Conservation (phyloP, 2,113 vertebrate species). For the Origma solitaria region DNA sequence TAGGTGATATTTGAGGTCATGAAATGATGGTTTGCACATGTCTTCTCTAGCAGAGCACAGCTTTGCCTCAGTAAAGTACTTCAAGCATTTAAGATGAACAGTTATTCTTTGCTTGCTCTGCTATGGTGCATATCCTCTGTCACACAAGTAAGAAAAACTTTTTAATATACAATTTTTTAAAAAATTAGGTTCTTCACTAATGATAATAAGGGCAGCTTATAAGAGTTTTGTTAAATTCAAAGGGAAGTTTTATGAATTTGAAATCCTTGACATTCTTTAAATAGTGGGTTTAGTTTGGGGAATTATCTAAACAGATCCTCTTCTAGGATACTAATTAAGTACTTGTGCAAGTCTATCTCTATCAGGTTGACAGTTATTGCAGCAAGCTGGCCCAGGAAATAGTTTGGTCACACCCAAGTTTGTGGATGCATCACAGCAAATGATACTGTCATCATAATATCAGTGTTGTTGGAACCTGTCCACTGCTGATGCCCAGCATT, state of each 20-base stretch:
- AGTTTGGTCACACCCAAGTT: background rate
- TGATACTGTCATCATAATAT: background rate
- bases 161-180: background rate
- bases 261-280: background rate
- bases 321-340: background rate
- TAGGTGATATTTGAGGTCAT: background rate
- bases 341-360: background rate
- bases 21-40: rapidly evolving
- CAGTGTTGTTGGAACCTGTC: background rate
- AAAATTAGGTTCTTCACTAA: background rate
- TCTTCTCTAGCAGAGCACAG: background rate
- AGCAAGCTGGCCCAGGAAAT: background rate
- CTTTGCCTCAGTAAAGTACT: background rate
- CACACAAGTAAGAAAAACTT: background rate
- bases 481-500: rapidly evolving
- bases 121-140: background rate
- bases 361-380: background rate
- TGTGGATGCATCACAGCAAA: background rate
- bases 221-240: background rate
- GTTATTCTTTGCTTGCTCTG: background rate
- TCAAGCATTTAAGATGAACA: background rate
- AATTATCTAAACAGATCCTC: background rate
- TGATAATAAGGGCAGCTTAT: background rate
- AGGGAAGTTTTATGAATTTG: background rate
- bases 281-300: background rate